Percentiles rank a stretch among this genome's conserved stretches.
These are phyloP conservation scores for Petrocephalus schoutedeni DNA, from an alignment of 2,797 vertebrate genomes.

Conservation along the genomic window DNA sequence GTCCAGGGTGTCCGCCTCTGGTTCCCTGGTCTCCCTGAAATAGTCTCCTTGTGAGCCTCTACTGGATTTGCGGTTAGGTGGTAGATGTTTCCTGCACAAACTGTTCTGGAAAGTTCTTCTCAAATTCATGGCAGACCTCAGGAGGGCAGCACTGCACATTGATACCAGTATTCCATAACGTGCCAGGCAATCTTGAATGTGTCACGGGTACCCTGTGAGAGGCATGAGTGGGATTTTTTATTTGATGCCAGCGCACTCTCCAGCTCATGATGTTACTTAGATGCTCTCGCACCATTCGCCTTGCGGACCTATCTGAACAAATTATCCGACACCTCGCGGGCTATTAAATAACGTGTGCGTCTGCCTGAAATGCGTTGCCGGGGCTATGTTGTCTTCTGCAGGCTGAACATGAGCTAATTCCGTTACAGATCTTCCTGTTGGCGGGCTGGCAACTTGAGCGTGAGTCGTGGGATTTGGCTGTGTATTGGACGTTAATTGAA, in stretches of 20 bases:
- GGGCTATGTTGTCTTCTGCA: neutral
- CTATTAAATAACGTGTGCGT: neutral
- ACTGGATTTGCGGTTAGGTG: neutral
- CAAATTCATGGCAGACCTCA: neutral
- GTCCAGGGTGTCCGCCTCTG: neutral
- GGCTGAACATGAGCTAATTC: neutral
- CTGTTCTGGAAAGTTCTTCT: neutral
- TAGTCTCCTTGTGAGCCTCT: neutral
- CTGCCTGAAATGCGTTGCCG: neutral
- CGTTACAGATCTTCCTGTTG: neutral
- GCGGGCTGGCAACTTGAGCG: neutral
- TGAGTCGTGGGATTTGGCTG: neutral
- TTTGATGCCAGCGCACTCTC: neutral
- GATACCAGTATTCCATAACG: neutral
- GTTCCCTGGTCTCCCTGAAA: neutral
- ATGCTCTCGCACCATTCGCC: neutral
- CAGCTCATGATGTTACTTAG: neutral
- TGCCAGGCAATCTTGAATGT: neutral
- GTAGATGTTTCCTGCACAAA: neutral
- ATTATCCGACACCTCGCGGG: neutral
- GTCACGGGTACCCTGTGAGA: neutral
- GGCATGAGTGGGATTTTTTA: neutral
- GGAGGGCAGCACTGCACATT: neutral
- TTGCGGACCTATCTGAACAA: neutral
- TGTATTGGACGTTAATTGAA: neutral